Conservation (phyloP, 2,888 invertebrate species). For the Phymatocera aterrima region DNA sequence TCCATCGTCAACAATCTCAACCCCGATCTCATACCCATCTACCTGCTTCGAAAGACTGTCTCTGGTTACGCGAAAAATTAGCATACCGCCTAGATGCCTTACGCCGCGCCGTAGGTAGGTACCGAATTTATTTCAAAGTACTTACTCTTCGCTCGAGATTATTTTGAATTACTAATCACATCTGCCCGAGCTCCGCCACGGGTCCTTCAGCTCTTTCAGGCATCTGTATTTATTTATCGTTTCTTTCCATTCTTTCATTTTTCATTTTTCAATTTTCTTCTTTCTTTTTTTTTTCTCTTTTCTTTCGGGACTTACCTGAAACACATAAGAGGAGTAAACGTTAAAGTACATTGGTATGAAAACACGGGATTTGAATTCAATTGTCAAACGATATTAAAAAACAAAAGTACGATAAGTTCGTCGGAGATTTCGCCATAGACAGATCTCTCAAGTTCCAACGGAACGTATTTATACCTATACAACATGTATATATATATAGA, state of each 20-base stretch:
- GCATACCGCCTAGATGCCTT: constrained; percentile 9
- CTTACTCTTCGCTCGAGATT: constrained; percentile 30
- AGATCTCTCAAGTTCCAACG: too few species aligned
- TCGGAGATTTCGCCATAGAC: too few species aligned
- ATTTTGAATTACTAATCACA: constrained; percentile 42
- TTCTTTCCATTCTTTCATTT: neutral
- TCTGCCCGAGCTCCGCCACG: neutral
- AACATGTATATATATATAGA: neutral
- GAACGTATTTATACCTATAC: too few species aligned
- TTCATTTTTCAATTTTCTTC: neutral
- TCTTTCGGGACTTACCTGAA: constrained; percentile 28
- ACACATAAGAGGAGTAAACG: neutral
- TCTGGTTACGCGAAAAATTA: neutral
- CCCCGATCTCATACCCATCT: neutral
- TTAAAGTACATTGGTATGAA: neutral
- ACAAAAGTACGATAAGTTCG: too few species aligned
- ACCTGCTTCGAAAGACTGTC: neutral
- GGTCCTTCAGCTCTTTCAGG: neutral
- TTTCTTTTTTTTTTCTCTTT: neutral
- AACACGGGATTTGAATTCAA: neutral
- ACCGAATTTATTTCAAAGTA: constrained; percentile 39
- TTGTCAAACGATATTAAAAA: too few species aligned
- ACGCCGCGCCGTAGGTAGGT: constrained; percentile 4
- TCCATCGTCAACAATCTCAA: constrained; percentile 31
- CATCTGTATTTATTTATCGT: neutral